Evolutionary conservation across 2,113 vertebrate species (phyloP).

Genomic region (Chauna torquata): DNA sequence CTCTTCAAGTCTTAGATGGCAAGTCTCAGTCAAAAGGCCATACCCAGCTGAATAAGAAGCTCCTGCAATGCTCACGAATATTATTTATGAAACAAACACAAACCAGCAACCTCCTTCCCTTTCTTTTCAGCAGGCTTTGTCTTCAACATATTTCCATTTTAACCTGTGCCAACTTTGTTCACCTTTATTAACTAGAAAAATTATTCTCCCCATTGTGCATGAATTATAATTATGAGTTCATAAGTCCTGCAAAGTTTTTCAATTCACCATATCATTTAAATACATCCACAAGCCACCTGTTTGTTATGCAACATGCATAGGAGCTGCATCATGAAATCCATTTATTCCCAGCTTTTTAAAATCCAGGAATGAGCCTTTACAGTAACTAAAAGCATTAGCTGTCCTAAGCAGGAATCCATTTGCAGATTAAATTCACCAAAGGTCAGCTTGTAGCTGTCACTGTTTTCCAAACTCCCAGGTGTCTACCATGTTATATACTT

Average conservation of each 20-base stretch:
- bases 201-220: conserved; percentile 1
- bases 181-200: conserved; percentile 19
- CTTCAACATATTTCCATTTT: background rate
- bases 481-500: conserved; percentile 30
- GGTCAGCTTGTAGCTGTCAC: conserved; percentile 82
- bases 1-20: background rate
- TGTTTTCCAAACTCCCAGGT: conserved; percentile 47
- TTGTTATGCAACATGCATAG: conserved; percentile 56
- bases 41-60: background rate
- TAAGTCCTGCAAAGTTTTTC: conserved; percentile 56
- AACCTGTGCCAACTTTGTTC: conserved; percentile 4
- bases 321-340: conserved; percentile 56
- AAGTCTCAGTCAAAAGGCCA: background rate
- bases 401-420: conserved; percentile 84
- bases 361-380: conserved; percentile 37
- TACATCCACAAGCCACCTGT: conserved; percentile 45
- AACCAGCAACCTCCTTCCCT: background rate
- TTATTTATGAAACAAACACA: background rate
- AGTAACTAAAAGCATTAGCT: conserved; percentile 83
- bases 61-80: background rate
- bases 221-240: conserved; percentile 9
- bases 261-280: conserved; percentile 30
- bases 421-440: conserved; percentile 86
- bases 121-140: background rate
- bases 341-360: conserved; percentile 73